Evolutionary conservation across 1,140 invertebrate genomes (phyloP).

Genomic region (Physella acuta): DNA sequence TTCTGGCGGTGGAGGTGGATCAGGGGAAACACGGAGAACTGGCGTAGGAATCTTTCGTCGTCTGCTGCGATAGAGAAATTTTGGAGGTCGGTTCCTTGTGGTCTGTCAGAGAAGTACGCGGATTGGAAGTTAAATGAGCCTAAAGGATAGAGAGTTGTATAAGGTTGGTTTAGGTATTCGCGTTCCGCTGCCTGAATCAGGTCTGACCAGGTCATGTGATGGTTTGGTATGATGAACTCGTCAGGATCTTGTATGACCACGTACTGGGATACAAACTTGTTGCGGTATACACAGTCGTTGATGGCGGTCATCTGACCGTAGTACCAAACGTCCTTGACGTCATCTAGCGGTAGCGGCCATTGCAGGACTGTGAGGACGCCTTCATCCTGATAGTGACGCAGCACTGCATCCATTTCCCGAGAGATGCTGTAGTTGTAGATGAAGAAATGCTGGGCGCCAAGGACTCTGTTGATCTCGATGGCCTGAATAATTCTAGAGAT

Average conservation of each 20-base stretch:
- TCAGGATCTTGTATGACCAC: constrained; percentile 4
- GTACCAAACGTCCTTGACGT: neutral
- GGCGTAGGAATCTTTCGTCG: constrained; percentile 1
- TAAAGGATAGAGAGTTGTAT: neutral
- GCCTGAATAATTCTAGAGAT: neutral
- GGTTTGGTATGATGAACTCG: constrained; percentile 1
- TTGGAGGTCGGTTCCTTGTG: neutral
- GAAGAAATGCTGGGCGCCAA: constrained; percentile 12
- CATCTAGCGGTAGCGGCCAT: constrained; percentile 4
- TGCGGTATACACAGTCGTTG: constrained; percentile 13
- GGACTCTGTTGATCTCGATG: constrained; percentile 8
- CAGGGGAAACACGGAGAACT: neutral
- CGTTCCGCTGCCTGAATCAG: neutral
- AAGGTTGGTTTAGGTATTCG: neutral
- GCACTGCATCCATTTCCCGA: neutral
- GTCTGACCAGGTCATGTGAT: neutral
- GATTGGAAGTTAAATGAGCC: neutral
- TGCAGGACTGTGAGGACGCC: constrained; percentile 5
- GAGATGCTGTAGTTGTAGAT: constrained; percentile 15
- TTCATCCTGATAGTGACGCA: neutral
- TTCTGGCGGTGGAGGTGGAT: neutral
- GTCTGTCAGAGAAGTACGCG: neutral
- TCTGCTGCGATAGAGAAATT: neutral
- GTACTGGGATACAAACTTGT: neutral
- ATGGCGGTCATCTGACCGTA: neutral